Percentiles rank a stretch among this genome's conserved stretches.
phyloP scores from a whole-genome alignment of 2,888 invertebrate species.

The Chalcis sispes region DNA sequence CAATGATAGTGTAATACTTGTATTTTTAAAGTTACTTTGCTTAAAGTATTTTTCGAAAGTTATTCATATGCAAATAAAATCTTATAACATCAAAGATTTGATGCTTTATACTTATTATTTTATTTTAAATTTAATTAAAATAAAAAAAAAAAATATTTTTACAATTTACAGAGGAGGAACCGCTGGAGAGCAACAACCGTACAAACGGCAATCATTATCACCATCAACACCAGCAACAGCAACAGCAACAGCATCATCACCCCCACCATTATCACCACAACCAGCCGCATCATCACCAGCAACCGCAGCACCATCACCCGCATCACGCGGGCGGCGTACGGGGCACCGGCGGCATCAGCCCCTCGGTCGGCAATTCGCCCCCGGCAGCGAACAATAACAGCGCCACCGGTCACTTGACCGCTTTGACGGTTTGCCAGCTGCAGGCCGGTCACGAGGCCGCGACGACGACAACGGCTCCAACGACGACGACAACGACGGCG shows the following conservation, averaged over 20 bases:
- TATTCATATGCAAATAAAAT: no score
- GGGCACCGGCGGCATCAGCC: constrained; percentile 66
- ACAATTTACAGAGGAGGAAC: constrained; percentile 76
- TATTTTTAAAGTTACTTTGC: no score
- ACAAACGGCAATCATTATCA: constrained; percentile 68
- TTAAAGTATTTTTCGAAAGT: no score
- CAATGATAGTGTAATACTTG: no score
- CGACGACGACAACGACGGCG: neutral
- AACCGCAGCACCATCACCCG: neutral
- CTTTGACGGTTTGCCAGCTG: constrained; percentile 65
- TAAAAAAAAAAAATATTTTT: no score
- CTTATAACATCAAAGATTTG: no score
- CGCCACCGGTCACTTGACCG: constrained; percentile 62
- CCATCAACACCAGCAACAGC: constrained; percentile 59
- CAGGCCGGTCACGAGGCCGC: constrained; percentile 6
- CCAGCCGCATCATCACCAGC: no score
- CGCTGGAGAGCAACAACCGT: constrained; percentile 66
- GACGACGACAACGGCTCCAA: constrained; percentile 4
- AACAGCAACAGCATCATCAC: constrained; percentile 53
- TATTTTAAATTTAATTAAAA: no score
- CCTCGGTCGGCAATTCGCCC: constrained; percentile 69
- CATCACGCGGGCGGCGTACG: constrained; percentile 8
- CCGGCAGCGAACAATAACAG: constrained; percentile 70
- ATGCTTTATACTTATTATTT: no score
- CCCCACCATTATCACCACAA: neutral